These are phyloP conservation scores for Acanthisitta chloris DNA, from an alignment of 2,113 vertebrate species.

Conservation along the genomic window DNA sequence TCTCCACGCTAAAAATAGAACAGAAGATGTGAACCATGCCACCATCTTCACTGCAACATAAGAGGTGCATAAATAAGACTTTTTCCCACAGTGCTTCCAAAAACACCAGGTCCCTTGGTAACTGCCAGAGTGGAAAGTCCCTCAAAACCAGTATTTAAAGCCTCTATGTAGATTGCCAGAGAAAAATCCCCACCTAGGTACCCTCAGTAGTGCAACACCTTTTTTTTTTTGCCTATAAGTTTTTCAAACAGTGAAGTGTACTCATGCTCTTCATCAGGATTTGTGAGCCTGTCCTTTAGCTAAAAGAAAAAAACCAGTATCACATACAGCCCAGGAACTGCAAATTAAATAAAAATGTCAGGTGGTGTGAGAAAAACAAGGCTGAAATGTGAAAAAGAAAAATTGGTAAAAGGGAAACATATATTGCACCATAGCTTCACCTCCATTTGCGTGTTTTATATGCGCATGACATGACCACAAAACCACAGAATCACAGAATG, in stretches of 20 bases:
- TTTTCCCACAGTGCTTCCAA: background rate
- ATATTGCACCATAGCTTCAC: accelerated
- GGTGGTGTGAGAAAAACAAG: background rate
- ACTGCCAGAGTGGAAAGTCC: background rate
- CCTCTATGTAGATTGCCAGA: background rate
- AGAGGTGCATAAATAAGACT: background rate
- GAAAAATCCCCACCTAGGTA: background rate
- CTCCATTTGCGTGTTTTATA: background rate
- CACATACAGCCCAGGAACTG: background rate
- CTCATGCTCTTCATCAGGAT: background rate
- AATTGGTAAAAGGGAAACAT: background rate
- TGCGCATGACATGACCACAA: background rate
- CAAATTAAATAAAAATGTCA: background rate
- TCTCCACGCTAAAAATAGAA: background rate
- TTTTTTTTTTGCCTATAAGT: background rate
- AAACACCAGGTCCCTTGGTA: background rate
- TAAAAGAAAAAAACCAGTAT: background rate
- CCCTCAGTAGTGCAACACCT: background rate
- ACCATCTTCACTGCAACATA: background rate
- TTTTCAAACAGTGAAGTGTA: background rate
- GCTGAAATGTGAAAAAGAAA: background rate
- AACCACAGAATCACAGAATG: background rate
- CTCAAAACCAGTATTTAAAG: background rate
- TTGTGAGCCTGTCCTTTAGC: background rate
- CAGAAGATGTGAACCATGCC: background rate